Evolutionary conservation across 2,113 vertebrate species (phyloP).

Genomic region (Serinus canaria): DNA sequence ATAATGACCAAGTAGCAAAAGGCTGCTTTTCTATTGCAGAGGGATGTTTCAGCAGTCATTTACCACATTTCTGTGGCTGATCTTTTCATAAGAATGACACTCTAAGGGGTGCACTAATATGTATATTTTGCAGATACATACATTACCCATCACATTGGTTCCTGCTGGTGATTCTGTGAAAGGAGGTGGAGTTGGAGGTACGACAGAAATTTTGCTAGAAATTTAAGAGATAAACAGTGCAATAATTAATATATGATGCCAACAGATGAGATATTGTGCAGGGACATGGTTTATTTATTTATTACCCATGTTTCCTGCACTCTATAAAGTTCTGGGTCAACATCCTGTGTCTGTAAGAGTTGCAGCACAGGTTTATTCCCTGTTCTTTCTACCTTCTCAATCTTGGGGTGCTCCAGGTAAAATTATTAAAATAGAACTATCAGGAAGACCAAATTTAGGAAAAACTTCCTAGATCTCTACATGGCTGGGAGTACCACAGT

Average conservation of each 20-base stretch:
- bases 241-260: background rate
- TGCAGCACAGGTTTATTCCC: background rate
- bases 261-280: background rate
- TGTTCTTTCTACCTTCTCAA: background rate
- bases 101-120: background rate
- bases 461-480: background rate
- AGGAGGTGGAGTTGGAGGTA: conserved; percentile 91
- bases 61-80: background rate
- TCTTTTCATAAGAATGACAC: background rate
- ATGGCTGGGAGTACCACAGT: background rate
- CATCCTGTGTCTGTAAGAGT: background rate
- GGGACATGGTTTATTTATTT: too few species aligned
- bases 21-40: background rate
- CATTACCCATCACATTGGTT: conserved; percentile 70
- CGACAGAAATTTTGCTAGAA: conserved; percentile 84
- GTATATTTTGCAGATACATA: background rate
- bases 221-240: background rate
- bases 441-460: background rate
- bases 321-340: background rate
- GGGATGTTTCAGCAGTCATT: background rate
- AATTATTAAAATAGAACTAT: background rate
- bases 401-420: background rate
- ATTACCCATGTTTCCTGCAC: background rate
- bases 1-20: background rate
- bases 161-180: conserved; percentile 59